These are phyloP conservation scores for Pentalonia nigronervosa DNA, from an alignment of 1,140 invertebrate species.

Conservation along the genomic window DNA sequence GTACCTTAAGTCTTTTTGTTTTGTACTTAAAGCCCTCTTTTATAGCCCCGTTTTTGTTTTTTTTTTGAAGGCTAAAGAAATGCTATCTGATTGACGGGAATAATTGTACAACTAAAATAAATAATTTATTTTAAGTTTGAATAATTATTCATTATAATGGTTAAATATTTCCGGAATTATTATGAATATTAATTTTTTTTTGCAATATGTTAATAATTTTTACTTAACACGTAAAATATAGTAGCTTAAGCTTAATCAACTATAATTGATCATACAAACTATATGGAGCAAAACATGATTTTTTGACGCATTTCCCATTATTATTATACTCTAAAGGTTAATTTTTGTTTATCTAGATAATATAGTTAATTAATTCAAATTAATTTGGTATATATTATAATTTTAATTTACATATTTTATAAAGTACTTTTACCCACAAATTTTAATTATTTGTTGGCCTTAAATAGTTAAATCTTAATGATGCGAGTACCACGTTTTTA, in stretches of 20 bases:
- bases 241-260: neutral
- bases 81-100: too few species aligned
- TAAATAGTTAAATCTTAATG: neutral
- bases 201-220: neutral
- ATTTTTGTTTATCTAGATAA: neutral
- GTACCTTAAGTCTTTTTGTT: too few species aligned
- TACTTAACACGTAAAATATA: neutral
- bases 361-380: neutral
- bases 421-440: neutral
- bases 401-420: neutral
- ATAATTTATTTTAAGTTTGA: neutral
- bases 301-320: neutral
- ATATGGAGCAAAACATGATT: neutral
- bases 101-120: neutral
- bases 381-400: neutral
- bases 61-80: too few species aligned
- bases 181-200: neutral
- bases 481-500: neutral
- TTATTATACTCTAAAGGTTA: neutral
- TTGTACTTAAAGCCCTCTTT: too few species aligned
- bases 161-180: neutral
- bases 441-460: neutral
- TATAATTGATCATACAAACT: neutral
- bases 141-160: neutral
- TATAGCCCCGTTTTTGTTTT: too few species aligned